Evolutionary conservation across 2,797 vertebrate genomes (phyloP), one percentile per base, ranked within the genome.

Genomic region (Lacerta agilis): DNA sequence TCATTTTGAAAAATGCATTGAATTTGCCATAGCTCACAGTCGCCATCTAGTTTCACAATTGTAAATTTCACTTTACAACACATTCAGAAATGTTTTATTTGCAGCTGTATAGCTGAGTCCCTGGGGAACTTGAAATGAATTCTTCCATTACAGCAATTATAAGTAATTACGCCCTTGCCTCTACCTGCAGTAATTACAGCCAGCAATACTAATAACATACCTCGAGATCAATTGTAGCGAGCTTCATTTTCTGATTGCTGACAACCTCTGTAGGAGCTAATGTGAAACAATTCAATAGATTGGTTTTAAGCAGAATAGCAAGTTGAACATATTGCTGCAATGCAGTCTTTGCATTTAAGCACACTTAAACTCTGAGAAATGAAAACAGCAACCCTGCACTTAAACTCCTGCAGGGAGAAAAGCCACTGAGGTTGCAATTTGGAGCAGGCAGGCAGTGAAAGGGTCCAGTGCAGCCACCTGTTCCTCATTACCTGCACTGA

Each of bases 81-180:
- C 13, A 15, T 55, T 55, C 49, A 55, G 49, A 55, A 55, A 55
- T 0, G 49, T 55, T 55, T 55, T 55, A 55, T 55, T 55, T 15
- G 49, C 49, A 15, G 49, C 49, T 55, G 49, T 55, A 55, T 55
- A 55, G 49, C 49, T 55, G 49, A 55, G 3, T 55, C 49, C 3
- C 49, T 55, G 25, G 23, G 3, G 43, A 84, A 43, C 29, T 66
- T 43, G 58, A 18, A 66, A 15, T 0, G 18, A 3, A 2, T 88
- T 25, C 77, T 79, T 29, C 83, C 4, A 0, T 23, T 81, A 86
- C 72, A 82, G 73, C 66, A 38, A 2, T 27, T 72, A 38, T 49
- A 82, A 86, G 61, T 89, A 77, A 76, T 89, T 86, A 55, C 29
- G 23, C 20, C 20, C 13, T 86, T 86, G 64, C 72, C 23, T 67